Conservation (phyloP, 1,140 invertebrate species). For the Saccostrea cuccullata region DNA sequence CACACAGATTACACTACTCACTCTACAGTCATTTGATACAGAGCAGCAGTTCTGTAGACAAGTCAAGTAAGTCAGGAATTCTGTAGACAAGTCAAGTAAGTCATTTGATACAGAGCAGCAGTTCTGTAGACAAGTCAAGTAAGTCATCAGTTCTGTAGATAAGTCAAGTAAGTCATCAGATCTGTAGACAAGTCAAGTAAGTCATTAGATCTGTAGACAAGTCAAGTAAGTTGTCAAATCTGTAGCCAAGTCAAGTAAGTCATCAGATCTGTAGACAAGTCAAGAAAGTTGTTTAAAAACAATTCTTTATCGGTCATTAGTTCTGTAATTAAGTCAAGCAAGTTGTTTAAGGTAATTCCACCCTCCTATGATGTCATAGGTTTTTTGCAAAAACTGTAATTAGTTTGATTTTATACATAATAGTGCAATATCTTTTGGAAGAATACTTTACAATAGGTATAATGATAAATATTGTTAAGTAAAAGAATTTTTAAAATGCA, state of each 20-base stretch:
- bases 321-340: too few species aligned
- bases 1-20: constrained; percentile 53
- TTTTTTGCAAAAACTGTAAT: too few species aligned
- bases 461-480: too few species aligned
- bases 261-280: too few species aligned
- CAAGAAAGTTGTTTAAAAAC: too few species aligned
- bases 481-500: too few species aligned
- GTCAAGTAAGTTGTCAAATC: not conserved
- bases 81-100: constrained; percentile 21
- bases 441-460: too few species aligned
- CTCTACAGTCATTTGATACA: constrained; percentile 65
- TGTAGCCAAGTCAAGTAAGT: constrained; percentile 60
- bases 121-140: constrained; percentile 62
- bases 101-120: constrained; percentile 67
- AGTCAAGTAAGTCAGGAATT: constrained; percentile 47
- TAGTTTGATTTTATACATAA: too few species aligned
- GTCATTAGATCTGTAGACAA: constrained; percentile 56
- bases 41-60: constrained; percentile 66
- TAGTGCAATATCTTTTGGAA: too few species aligned
- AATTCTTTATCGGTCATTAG: too few species aligned
- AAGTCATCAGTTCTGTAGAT: constrained; percentile 59
- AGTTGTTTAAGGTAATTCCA: too few species aligned
- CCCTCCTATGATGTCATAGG: too few species aligned
- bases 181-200: constrained; percentile 63
- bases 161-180: constrained; percentile 64